Percentiles rank a stretch among this genome's conserved stretches.
Evolutionary conservation across 2,113 vertebrate genomes (phyloP).

Genomic region (Penelope pileata): DNA sequence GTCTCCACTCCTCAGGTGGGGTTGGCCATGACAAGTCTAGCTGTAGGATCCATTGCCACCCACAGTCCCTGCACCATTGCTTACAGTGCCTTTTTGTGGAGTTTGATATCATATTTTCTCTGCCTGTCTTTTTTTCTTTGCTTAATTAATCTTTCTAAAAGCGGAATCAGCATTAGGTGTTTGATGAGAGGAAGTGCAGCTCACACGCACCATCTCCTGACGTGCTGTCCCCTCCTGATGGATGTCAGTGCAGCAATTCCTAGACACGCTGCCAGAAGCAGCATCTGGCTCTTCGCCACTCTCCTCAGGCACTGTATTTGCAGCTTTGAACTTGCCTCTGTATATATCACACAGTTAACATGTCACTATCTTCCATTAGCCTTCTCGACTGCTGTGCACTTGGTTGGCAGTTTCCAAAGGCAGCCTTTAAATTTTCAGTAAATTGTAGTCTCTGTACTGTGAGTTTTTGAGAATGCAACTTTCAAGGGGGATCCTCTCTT

Average conservation of each 20-base stretch:
- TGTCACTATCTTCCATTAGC: slow-evolving; percentile 37
- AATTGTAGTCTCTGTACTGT: neutral
- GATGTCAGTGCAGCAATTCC: neutral
- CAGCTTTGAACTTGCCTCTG: slow-evolving; percentile 27
- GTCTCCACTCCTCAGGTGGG: neutral
- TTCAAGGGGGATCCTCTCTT: neutral
- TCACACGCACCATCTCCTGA: neutral
- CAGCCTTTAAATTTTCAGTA: neutral
- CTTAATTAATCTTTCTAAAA: slow-evolving; percentile 20
- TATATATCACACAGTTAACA: neutral
- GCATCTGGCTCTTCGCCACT: slow-evolving; percentile 14
- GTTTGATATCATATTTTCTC: neutral
- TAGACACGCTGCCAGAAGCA: neutral
- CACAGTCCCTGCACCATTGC: neutral
- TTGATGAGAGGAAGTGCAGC: neutral
- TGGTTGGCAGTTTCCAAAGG: slow-evolving; percentile 26
- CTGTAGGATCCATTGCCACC: neutral
- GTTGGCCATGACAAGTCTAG: neutral
- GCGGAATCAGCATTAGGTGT: neutral
- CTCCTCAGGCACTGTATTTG: slow-evolving; percentile 3
- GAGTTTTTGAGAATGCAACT: neutral
- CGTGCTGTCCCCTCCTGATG: neutral
- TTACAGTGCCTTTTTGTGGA: neutral
- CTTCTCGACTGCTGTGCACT: neutral
- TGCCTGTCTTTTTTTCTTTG: neutral